A percentile compares a stretch with the other conserved stretches of the same genome.
These are phyloP conservation scores for Onthophagus sagittarius DNA, from an alignment of 2,888 invertebrate genomes.

Conservation along the genomic window DNA sequence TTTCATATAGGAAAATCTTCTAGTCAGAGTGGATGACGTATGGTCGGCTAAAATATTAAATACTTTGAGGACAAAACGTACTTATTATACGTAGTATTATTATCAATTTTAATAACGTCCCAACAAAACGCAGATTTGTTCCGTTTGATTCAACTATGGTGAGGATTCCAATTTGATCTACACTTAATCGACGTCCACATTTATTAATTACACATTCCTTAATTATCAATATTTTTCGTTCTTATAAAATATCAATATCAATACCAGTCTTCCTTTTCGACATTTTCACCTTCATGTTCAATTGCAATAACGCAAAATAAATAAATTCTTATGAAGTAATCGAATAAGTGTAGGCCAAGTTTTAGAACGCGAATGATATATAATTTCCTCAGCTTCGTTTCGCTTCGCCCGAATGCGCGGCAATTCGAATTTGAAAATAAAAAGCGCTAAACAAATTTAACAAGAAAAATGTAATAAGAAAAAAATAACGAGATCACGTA, in stretches of 20 bases:
- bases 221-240: neutral
- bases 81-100: constrained; percentile 6
- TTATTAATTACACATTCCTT: neutral
- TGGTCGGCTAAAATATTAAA: constrained; percentile 2
- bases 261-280: neutral
- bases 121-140: constrained; percentile 1
- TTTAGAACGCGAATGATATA: constrained; percentile 3
- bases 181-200: neutral
- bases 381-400: neutral
- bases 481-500: constrained; percentile 8
- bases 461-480: constrained; percentile 10
- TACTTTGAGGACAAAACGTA: neutral
- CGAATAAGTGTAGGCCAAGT: constrained; percentile 9
- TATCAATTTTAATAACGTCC: neutral
- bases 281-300: neutral
- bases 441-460: constrained; percentile 7
- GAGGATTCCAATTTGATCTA: neutral
- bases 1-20: constrained; percentile 6
- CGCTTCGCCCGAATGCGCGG: constrained; percentile 10
- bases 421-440: constrained; percentile 1
- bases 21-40: constrained; percentile 6
- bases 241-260: neutral
- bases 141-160: constrained; percentile 1
- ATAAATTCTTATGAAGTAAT: constrained; percentile 11
- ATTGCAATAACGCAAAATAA: neutral